A percentile compares a stretch with the other conserved stretches of the same genome.
These are phyloP conservation scores for Miltochrista miniata DNA, from an alignment of 2,888 invertebrate species.

Conservation along the genomic window DNA sequence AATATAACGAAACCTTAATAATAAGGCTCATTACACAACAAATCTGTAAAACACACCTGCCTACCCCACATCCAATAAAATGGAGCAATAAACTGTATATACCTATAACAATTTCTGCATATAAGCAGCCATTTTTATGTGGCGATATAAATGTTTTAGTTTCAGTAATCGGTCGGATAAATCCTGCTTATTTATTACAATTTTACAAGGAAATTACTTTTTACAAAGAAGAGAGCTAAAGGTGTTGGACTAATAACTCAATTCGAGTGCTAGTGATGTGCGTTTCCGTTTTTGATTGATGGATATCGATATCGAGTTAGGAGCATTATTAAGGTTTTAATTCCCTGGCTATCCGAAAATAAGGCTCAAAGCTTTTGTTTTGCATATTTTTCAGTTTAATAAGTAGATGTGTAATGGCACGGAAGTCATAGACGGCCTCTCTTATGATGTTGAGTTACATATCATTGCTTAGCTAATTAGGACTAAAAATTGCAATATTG, in stretches of 20 bases:
- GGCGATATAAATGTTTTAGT: constrained; percentile 28
- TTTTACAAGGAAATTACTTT: constrained; percentile 56
- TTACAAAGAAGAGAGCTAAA: constrained; percentile 54
- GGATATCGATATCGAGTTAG: constrained; percentile 18
- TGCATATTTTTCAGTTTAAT: not conserved
- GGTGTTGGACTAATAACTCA: constrained; percentile 67
- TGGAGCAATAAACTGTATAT: not conserved
- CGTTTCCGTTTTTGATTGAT: not conserved
- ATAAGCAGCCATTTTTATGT: constrained; percentile 19
- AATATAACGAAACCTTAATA: not conserved
- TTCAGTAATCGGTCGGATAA: constrained; percentile 32
- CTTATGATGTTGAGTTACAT: too few species aligned
- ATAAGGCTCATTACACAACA: not conserved
- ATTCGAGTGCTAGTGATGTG: constrained; percentile 48
- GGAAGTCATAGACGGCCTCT: too few species aligned
- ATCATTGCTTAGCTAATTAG: too few species aligned
- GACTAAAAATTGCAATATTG: too few species aligned
- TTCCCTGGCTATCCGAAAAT: not conserved
- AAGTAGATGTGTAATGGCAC: too few species aligned
- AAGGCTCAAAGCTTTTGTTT: not conserved
- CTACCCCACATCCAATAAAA: not conserved
- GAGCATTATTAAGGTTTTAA: not conserved
- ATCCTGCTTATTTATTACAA: constrained; percentile 47
- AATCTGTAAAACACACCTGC: not conserved
- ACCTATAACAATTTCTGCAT: not conserved